These are phyloP conservation scores for Heterotilapia buettikoferi DNA, from an alignment of 2,113 vertebrate genomes.

Conservation along the genomic window DNA sequence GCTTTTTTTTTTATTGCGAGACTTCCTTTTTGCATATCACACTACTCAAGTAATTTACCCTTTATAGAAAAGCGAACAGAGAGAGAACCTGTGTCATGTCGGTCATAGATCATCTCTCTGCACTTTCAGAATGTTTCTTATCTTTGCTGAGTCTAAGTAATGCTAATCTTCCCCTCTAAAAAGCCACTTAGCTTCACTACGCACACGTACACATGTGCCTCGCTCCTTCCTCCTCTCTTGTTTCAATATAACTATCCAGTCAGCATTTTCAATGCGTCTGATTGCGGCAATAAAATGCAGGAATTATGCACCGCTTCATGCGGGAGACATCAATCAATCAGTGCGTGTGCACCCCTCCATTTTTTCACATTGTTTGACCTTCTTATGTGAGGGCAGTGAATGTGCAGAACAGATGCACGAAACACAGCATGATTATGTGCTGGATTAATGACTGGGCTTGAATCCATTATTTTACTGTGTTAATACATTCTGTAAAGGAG, in stretches of 20 bases:
- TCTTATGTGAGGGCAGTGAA: neutral
- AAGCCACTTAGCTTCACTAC: neutral
- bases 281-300: neutral
- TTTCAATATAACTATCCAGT: neutral
- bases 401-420: neutral
- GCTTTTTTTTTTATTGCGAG: neutral
- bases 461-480: slow-evolving; percentile 7
- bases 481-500: neutral
- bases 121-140: slow-evolving; percentile 15
- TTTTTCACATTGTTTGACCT: slow-evolving; percentile 18
- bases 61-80: neutral
- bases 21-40: neutral
- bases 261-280: neutral
- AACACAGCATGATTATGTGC: neutral
- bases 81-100: neutral
- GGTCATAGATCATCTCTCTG: slow-evolving; percentile 4
- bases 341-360: neutral
- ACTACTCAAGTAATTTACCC: neutral
- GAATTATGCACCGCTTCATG: neutral
- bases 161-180: slow-evolving; percentile 3
- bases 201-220: neutral
- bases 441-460: slow-evolving; percentile 9
- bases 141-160: neutral
- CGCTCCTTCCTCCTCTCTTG: neutral
- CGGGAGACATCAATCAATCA: neutral